Conservation (phyloP, 2,797 vertebrate species). For the Enteromius radiatus region DNA sequence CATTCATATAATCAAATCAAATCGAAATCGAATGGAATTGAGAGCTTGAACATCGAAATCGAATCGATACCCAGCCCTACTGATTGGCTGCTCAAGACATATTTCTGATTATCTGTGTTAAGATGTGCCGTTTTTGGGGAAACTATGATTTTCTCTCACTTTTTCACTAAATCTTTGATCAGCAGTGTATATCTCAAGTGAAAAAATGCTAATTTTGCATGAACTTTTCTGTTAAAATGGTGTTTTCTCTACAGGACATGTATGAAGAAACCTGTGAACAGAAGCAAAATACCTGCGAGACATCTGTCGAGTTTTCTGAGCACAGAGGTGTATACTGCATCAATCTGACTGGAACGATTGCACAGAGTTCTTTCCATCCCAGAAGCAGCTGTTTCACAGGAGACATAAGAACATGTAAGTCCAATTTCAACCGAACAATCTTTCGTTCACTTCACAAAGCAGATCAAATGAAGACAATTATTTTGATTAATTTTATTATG, state of each 20-base stretch:
- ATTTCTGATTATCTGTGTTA: background rate
- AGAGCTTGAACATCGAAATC: too few relatives aligned
- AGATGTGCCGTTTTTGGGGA: background rate
- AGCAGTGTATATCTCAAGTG: background rate
- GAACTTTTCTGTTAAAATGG: background rate
- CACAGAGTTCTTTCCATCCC: background rate
- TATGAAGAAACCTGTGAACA: constrained; percentile 20
- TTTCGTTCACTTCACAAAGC: background rate
- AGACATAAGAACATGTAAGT: constrained; percentile 39
- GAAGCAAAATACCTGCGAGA: fast-evolving
- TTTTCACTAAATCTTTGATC: background rate
- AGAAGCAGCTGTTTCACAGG: background rate
- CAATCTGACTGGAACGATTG: background rate
- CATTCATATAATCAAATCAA: too few relatives aligned
- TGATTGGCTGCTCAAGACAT: background rate
- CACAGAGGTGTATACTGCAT: constrained; percentile 57
- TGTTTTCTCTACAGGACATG: too few relatives aligned
- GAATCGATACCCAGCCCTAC: too few relatives aligned
- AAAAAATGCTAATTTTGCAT: background rate
- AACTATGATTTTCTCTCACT: background rate
- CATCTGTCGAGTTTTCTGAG: background rate
- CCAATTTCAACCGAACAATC: background rate
- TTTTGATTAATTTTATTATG: background rate
- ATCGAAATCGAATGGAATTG: too few relatives aligned
- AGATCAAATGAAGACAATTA: background rate